A percentile compares a stretch with the other conserved stretches of the same genome.
Conservation (phyloP, 2,888 invertebrate genomes). For the Cenopis cana region DNA sequence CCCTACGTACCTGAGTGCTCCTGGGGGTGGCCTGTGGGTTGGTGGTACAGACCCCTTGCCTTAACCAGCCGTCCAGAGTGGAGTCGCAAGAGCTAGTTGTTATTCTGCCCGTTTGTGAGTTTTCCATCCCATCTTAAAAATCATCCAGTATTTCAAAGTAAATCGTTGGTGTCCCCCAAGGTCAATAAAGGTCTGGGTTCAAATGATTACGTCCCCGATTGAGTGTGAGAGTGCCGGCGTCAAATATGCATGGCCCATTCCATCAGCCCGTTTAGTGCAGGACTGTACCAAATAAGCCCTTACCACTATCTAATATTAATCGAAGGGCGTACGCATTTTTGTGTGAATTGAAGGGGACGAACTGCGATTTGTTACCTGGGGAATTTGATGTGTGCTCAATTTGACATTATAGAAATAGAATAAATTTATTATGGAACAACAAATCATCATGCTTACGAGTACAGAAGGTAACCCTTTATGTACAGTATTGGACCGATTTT, state of each 20-base stretch:
- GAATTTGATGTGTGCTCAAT: too few species aligned
- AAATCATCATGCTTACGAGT: too few species aligned
- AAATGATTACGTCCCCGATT: conserved; percentile 35
- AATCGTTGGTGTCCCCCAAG: conserved; percentile 20
- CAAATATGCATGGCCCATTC: conserved; percentile 40
- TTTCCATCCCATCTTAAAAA: not conserved
- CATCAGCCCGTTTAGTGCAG: conserved; percentile 30
- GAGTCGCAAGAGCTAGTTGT: too few species aligned
- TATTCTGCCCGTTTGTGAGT: too few species aligned
- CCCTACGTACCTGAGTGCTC: too few species aligned
- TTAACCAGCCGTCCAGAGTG: too few species aligned
- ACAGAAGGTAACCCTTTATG: too few species aligned
- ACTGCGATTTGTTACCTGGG: conserved; percentile 21
- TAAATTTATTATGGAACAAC: too few species aligned
- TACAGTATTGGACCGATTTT: too few species aligned
- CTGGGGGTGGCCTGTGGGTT: too few species aligned
- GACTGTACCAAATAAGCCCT: conserved; percentile 17
- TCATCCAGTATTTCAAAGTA: conserved; percentile 19
- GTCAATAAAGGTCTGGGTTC: conserved; percentile 35
- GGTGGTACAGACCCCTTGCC: too few species aligned
- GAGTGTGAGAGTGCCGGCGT: conserved; percentile 30
- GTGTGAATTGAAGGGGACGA: conserved; percentile 9
- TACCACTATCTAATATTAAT: conserved; percentile 34
- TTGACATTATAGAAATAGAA: too few species aligned
- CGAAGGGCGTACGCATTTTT: conserved; percentile 5